Percentiles rank a stretch among this genome's conserved stretches.
phyloP scores from a whole-genome alignment of 2,797 vertebrate species.

The Gallinago nigripennis region DNA sequence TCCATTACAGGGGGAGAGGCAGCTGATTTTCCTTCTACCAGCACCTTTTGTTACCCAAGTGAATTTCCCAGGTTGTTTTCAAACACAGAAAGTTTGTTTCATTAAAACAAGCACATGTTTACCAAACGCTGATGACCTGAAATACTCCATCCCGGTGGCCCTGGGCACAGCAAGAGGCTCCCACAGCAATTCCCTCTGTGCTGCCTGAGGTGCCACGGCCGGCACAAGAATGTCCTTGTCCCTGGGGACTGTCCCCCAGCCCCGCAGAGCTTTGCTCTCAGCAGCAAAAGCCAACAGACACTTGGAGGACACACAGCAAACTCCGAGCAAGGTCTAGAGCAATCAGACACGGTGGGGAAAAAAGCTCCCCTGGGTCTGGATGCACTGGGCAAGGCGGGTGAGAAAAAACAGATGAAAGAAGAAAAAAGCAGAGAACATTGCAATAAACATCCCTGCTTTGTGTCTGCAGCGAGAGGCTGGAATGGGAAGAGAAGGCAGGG shows the following conservation, averaged over 20 bases:
- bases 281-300: background rate
- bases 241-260: background rate
- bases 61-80: background rate
- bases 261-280: background rate
- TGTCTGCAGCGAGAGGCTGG: background rate
- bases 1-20: background rate
- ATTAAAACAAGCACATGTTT: background rate
- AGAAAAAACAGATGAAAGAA: background rate
- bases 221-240: background rate
- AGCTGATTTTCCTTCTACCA: background rate
- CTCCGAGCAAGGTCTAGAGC: background rate
- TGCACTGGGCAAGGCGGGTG: fast-evolving
- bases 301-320: background rate
- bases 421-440: background rate
- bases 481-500: background rate
- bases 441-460: background rate
- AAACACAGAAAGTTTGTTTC: background rate
- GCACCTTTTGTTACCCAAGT: background rate
- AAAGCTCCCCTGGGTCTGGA: background rate
- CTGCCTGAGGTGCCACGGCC: fast-evolving
- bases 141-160: background rate
- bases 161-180: background rate
- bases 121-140: background rate
- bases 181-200: background rate
- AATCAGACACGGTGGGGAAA: background rate